Percentiles rank a stretch among this genome's conserved stretches.
Conservation (phyloP, 2,797 vertebrate genomes). For the Otus scops region DNA sequence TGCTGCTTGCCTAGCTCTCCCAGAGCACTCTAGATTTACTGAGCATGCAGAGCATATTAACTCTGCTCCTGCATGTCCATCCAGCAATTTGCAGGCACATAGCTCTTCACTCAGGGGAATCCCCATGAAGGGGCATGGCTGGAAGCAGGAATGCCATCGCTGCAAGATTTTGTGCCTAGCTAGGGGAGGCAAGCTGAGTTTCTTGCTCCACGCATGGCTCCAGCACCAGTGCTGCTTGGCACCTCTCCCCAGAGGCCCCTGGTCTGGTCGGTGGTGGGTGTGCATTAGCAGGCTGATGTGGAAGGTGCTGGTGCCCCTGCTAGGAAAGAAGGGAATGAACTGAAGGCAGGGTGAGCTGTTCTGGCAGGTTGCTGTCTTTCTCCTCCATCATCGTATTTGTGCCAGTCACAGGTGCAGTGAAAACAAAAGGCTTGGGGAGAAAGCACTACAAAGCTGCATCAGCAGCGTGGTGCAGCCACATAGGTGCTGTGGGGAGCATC, state of each 20-base stretch:
- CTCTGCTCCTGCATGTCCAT: background rate
- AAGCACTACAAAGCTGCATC: background rate
- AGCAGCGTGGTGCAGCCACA: background rate
- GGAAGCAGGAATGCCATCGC: background rate
- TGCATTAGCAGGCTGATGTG: background rate
- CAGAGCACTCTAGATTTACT: background rate
- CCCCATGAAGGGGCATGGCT: background rate
- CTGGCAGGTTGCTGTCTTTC: background rate
- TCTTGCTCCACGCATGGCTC: accelerated
- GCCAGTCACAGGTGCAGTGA: background rate
- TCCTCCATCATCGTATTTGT: background rate
- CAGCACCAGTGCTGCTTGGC: background rate
- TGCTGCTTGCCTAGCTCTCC: background rate
- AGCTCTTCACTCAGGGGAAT: background rate
- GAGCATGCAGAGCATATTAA: background rate
- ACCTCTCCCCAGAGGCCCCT: too few species aligned
- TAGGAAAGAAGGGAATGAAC: background rate
- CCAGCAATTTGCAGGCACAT: background rate
- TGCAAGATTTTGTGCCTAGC: accelerated
- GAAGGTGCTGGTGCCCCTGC: background rate
- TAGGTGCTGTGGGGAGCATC: background rate
- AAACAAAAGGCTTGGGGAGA: background rate
- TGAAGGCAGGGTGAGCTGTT: background rate
- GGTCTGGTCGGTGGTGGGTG: too few species aligned
- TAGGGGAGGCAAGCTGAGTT: background rate